Base-by-base conservation (phyloP, 1,140 invertebrate genomes). In the Zaprionus inermis region DNA sequence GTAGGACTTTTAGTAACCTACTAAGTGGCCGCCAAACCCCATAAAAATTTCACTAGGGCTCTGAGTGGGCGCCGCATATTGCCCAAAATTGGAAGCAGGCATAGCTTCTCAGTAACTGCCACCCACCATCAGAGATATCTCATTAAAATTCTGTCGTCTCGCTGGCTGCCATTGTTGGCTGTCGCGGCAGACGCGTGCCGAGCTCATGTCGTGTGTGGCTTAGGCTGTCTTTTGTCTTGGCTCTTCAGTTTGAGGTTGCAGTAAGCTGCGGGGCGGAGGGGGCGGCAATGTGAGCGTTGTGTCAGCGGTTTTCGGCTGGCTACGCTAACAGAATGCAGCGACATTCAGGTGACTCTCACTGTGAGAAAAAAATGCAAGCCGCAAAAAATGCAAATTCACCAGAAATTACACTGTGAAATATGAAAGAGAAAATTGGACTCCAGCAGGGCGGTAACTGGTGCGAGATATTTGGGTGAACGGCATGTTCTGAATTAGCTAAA, bases 71-170 rank as follows among this genome's bases (percentile, higher is more conserved):
- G 7, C 11, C 30, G 22, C 24, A 34, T 46, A 46, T 68, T 30
- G 61, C 32, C 66, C 63, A 30, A 76, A 86, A 79, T 63, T 71
- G 69, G 83, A 86, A 79, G 59, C 64, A 49, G 54, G 32, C 34
- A 36, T 20, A 56, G 59, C 44, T 57, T 14, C 60, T 34, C 44
- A 57, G 34, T 57, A 55, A 60, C 68, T 65, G 76, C 73, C 30
- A 59, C 28, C 73, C 30, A 59, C 28, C 60, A 14, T 64, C 60
- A 70, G 65, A 66, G 67, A 82, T 88, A 83, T 88, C 84, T 89
- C 77, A 88, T 88, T 88, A 89, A 88, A 88, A 88, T 89, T 66
- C 84, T 70, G 82, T 85, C 72, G 67, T 70, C 49, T 68, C 36
- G 56, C 54, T 66, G 24, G 55, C 28, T 73, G 69, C 36, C 63